These are phyloP conservation scores for Synanthedon formicaeformis DNA, from an alignment of 2,888 invertebrate genomes.

Conservation along the genomic window DNA sequence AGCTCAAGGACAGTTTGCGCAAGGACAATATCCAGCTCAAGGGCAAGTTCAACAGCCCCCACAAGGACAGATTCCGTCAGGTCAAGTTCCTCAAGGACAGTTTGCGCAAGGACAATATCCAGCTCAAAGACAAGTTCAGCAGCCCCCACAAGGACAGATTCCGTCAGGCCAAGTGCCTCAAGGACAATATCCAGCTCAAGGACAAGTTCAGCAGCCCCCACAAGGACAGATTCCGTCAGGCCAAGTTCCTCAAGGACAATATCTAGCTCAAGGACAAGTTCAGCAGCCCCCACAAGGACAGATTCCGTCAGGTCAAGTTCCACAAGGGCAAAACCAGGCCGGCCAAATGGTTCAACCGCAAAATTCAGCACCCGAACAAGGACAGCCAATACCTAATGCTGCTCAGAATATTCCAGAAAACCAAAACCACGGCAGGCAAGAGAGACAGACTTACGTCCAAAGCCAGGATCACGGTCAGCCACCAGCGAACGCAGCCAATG, in stretches of 20 bases:
- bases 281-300: conserved; percentile 14
- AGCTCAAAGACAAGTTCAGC: conserved; percentile 4
- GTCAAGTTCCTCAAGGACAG: conserved; percentile 9
- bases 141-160: conserved; percentile 13
- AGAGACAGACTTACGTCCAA: no score
- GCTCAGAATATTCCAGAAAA: no score
- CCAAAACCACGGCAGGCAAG: no score
- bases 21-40: conserved; percentile 13
- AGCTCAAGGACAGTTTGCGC: conserved; percentile 13
- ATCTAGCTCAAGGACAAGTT: conserved; percentile 3
- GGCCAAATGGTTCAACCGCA: conserved; percentile 7
- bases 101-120: conserved; percentile 17
- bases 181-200: conserved; percentile 11
- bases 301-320: conserved; percentile 15
- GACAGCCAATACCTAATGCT: neutral
- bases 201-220: conserved; percentile 9
- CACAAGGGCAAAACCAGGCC: conserved; percentile 11
- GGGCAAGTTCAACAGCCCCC: conserved; percentile 8
- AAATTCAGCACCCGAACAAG: neutral
- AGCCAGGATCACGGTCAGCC: no score
- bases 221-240: conserved; percentile 14
- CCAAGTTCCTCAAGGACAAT: conserved; percentile 12
- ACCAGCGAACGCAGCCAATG: no score
- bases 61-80: conserved; percentile 15
- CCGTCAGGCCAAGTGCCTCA: conserved; percentile 18